Base-by-base conservation (phyloP, 2,113 vertebrate species). In the Sapayoa aenigma region DNA sequence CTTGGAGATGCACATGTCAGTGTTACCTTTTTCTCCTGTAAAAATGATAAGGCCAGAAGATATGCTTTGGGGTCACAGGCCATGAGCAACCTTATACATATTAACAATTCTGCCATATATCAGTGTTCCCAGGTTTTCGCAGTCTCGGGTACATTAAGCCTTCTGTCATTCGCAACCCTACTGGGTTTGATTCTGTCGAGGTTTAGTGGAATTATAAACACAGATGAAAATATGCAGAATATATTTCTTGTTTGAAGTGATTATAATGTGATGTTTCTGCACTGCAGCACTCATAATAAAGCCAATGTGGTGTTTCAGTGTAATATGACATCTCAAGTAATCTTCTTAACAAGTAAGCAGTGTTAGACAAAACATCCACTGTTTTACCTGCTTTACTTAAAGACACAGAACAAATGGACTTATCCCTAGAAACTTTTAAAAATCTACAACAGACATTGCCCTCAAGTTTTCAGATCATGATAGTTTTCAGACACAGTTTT, bases 321-420 rank as follows among this genome's bases (percentile, higher is more conserved):
- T 89, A 92, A 80, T 95, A 95, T 96, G 97, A 97, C 97, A 97
- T 97, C 96, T 89, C 85, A 84, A 39, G 49, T 98, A 97, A 98
- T 98, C 98, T 98, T 97, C 98, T 98, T 97, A 98, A 97, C 94
- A 97, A 97, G 97, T 95, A 97, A 97, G 96, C 79, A 95, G 95
- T 77, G 53, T 92, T 96, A 98, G 92, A 97, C 96, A 98, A 97
- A 97, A 95, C 94, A 93, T 56, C 59, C 89, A 69, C 81, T 85
- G 59, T 90, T 67, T 84, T 95, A 96, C 82, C 85, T 94, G 80
- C 62, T 94, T 94, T 96, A 84, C 88, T 97, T 95, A 97, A 97
- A 97, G 93, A 88, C 84, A 77, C 25, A 92, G 95, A 97, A 95
- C 94, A 96, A 96, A 97, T 31, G 82, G 89, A 94, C 82, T 95